Percentiles rank a stretch among this genome's conserved stretches.
These are phyloP conservation scores for Catalaphyllia jardinei DNA, from an alignment of 64 coral and sea anemone genomes.

Conservation along the genomic window DNA sequence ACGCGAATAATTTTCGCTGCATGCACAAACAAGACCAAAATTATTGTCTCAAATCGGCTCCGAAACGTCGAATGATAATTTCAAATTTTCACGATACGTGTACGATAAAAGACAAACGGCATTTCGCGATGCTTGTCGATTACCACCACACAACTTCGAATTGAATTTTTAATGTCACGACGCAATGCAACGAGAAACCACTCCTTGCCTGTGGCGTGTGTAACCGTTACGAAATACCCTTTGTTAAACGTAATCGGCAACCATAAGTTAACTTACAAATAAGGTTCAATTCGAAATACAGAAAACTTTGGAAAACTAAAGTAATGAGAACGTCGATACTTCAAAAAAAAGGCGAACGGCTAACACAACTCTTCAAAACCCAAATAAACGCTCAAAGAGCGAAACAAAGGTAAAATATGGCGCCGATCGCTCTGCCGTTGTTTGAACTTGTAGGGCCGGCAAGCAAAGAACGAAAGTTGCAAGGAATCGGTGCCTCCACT, in stretches of 20 bases:
- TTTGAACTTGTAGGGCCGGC: neutral
- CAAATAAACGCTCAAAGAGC: neutral
- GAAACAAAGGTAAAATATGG: constrained; percentile 48
- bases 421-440: constrained; percentile 10
- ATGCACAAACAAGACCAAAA: too few relatives aligned
- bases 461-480: neutral
- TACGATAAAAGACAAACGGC: too few relatives aligned
- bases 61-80: too few relatives aligned
- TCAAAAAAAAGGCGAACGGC: neutral
- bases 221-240: neutral
- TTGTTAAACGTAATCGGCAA: neutral
- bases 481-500: neutral
- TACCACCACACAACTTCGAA: neutral
- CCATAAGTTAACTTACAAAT: neutral
- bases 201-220: neutral
- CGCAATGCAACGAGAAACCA: neutral
- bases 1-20: too few relatives aligned
- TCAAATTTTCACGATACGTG: too few relatives aligned
- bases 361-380: neutral
- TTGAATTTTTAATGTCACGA: neutral
- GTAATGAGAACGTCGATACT: neutral
- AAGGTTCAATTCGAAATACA: neutral
- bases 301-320: neutral
- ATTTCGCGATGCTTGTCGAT: too few relatives aligned
- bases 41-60: too few relatives aligned